Evolutionary conservation across 2,113 vertebrate species (phyloP).

Genomic region (Nanorana parkeri): DNA sequence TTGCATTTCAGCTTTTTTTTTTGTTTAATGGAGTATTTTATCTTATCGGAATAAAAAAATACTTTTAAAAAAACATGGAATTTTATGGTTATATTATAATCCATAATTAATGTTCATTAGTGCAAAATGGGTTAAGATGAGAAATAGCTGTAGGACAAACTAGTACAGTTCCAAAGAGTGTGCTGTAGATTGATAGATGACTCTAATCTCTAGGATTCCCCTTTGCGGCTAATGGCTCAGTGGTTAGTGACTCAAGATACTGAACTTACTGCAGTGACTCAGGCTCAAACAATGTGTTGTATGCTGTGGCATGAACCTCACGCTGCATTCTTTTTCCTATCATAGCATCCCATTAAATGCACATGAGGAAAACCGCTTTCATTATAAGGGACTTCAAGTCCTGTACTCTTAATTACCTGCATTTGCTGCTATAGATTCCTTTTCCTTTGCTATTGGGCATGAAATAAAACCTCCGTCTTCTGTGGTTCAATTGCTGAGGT

Average conservation of each 20-base stretch:
- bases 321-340: conserved; percentile 28
- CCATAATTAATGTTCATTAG: too few species aligned
- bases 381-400: conserved; percentile 18
- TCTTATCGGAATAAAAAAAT: too few species aligned
- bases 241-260: conserved; percentile 48
- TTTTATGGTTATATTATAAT: too few species aligned
- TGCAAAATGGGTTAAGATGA: too few species aligned
- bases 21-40: too few species aligned
- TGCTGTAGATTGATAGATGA: conserved; percentile 22
- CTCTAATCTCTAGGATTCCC: conserved; percentile 36
- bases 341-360: conserved; percentile 21
- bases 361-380: conserved; percentile 25
- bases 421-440: conserved; percentile 34
- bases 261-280: conserved; percentile 42
- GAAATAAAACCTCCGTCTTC: conserved; percentile 22
- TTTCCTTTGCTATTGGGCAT: conserved; percentile 17
- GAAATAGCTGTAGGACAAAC: background rate
- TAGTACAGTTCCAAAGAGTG: background rate
- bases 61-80: too few species aligned
- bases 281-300: conserved; percentile 37
- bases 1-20: too few species aligned
- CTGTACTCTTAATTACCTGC: conserved; percentile 53
- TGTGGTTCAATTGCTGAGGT: conserved; percentile 21
- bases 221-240: conserved; percentile 27
- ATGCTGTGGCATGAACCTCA: conserved; percentile 32